These are phyloP conservation scores for Notothenia rossii DNA, from an alignment of 2,113 vertebrate species.

Conservation along the genomic window DNA sequence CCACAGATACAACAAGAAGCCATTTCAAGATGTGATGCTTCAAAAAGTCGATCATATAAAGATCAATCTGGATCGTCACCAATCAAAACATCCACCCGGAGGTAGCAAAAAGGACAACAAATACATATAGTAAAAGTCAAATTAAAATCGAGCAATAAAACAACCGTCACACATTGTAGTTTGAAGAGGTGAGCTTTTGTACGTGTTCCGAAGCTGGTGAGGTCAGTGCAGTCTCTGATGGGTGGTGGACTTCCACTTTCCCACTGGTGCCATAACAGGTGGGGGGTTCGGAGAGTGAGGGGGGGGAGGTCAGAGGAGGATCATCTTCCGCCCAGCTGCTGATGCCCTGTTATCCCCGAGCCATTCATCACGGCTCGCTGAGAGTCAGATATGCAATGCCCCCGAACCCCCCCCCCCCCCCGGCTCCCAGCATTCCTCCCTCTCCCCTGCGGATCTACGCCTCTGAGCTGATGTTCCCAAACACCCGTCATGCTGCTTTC, in stretches of 20 bases:
- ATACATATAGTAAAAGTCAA: too few relatives aligned
- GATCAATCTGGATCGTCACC: not conserved
- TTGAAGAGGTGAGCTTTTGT: too few relatives aligned
- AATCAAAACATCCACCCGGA: not conserved
- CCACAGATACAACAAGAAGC: too few relatives aligned
- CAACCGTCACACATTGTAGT: too few relatives aligned
- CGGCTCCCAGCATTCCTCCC: constrained; percentile 59
- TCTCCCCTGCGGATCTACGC: constrained; percentile 51
- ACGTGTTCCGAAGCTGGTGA: too few relatives aligned
- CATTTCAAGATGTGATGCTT: not conserved
- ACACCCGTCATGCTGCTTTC: constrained; percentile 35
- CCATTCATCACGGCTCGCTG: constrained; percentile 77
- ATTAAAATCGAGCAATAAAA: too few relatives aligned
- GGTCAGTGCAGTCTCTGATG: too few relatives aligned
- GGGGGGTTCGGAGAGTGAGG: constrained; percentile 15
- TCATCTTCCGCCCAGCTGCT: constrained; percentile 80
- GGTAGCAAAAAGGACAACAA: too few relatives aligned
- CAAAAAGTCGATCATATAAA: not conserved
- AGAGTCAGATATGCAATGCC: constrained; percentile 70
- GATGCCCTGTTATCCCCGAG: constrained; percentile 69
- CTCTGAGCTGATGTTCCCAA: constrained; percentile 26
- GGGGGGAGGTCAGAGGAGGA: constrained; percentile 52
- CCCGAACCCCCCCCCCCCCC: not conserved
- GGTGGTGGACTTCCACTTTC: constrained; percentile 29
- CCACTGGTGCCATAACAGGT: constrained; percentile 70